phyloP scores from a whole-genome alignment of 1,140 invertebrate species.

The Bacillus rossius region DNA sequence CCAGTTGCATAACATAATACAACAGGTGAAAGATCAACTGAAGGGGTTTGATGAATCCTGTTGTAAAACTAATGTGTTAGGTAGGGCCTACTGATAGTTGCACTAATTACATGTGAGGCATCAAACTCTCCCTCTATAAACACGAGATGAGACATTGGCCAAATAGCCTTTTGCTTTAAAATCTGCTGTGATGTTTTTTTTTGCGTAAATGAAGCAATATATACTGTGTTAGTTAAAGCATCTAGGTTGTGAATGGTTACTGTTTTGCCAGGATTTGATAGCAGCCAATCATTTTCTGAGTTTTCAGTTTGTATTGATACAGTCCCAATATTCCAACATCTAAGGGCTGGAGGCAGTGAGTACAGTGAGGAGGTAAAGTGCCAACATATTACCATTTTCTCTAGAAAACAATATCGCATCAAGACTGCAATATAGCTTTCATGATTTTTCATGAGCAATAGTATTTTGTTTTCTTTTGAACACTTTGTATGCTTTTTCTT shows the following conservation, averaged over 20 bases:
- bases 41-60: too few relatives aligned
- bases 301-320: constrained; percentile 26
- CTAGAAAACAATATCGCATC: constrained; percentile 23
- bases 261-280: constrained; percentile 20
- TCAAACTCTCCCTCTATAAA: too few relatives aligned
- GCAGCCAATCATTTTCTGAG: constrained; percentile 22
- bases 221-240: background rate
- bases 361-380: constrained; percentile 31
- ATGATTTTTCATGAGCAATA: constrained; percentile 41
- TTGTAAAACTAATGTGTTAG: constrained; percentile 20
- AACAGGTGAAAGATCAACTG: too few relatives aligned
- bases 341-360: constrained; percentile 30
- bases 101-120: too few relatives aligned
- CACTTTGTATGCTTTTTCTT: constrained; percentile 25
- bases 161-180: background rate
- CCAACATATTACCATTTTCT: constrained; percentile 27
- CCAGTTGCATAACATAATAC: too few relatives aligned
- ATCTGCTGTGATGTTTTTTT: constrained; percentile 14
- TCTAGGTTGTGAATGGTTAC: constrained; percentile 8
- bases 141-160: background rate
- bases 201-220: background rate
- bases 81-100: constrained; percentile 11
- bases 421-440: constrained; percentile 31
- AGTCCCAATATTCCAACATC: constrained; percentile 33
- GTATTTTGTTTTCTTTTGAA: constrained; percentile 29